These are phyloP conservation scores for Erethizon dorsatum DNA, from an alignment of 2,797 vertebrate genomes.

Conservation along the genomic window DNA sequence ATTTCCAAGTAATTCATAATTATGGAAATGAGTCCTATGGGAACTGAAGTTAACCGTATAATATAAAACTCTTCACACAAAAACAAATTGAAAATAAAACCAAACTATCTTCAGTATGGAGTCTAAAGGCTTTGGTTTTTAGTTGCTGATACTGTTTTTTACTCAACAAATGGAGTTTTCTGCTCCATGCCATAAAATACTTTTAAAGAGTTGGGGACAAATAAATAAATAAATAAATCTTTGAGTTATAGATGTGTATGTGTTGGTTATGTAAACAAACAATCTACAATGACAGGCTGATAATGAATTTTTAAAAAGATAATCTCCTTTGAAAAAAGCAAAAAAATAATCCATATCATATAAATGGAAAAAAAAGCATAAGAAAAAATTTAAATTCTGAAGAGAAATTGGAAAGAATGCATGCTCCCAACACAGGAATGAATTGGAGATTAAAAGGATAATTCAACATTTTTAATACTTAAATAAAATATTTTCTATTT, in stretches of 20 bases:
- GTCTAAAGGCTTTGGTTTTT: not conserved
- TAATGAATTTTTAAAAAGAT: not conserved
- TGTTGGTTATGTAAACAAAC: not conserved
- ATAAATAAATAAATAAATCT: not conserved
- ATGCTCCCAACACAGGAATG: not conserved
- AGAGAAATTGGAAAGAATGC: not conserved
- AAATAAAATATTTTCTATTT: not conserved
- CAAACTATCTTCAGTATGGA: not conserved
- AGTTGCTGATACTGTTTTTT: not conserved
- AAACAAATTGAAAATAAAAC: slow-evolving; percentile 6
- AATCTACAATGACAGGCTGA: not conserved
- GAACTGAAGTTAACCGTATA: not conserved
- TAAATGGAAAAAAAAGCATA: not conserved
- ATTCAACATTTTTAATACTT: not conserved
- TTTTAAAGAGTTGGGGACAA: not conserved
- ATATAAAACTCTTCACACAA: not conserved
- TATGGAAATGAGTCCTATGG: not conserved
- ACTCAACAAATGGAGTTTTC: not conserved
- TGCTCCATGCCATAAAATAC: not conserved
- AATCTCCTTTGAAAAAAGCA: not conserved
- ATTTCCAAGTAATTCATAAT: not conserved
- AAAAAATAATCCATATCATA: not conserved
- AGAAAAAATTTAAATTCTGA: not conserved
- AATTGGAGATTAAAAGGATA: not conserved
- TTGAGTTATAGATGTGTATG: not conserved